Evolutionary conservation across 2,113 vertebrate species (phyloP), one percentile per base, ranked within the genome.

Genomic region (Neodontobutis hainanensis): DNA sequence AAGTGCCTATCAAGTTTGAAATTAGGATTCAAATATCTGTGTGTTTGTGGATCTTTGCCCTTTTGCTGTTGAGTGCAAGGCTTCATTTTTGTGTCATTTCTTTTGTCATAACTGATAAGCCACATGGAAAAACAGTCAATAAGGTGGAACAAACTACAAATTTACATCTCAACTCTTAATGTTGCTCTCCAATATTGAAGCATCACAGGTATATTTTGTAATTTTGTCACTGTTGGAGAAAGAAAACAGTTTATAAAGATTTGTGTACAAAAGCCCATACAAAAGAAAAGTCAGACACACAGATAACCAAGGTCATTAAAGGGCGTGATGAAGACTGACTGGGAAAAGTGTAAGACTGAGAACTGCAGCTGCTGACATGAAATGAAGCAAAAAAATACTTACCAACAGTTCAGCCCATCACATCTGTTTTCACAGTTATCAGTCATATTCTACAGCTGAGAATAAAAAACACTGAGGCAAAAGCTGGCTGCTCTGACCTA

Each of bases 1-100:
- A 55, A 51, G 70, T 79, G 82, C 82, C 75, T 66, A 61, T 88
- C 80, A 85, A 74, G 72, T 85, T 80, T 70, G 73, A 83, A 89
- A 85, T 89, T 76, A 81, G 81, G 85, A 86, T 82, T 69, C 60
- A 71, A 65, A 51, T 75, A 46, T 61, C n/a, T 50, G 44, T 15
- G 32, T 60, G 43, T 36, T 9, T 34, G 6, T 8, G 19, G 32
- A 14, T 51, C 53, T 40, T 45, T 46, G 38, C 14, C 9, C 19
- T 44, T 11, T 3, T 15, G n/a, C 15, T 35, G 44, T 65, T 65
- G 43, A 67, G 16, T 53, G 65, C 16, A 19, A 27, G 7, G 40
- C 32, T 64, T 10, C 80, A 70, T 64, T 75, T 83, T 78, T 56
- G 58, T 8, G 5, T 73, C 64, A 78, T 68, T 59, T 35, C 4